Percentiles rank a stretch among this genome's conserved stretches.
Conservation (phyloP, 2,888 invertebrate genomes). For the Pyrrhosoma nymphula region DNA sequence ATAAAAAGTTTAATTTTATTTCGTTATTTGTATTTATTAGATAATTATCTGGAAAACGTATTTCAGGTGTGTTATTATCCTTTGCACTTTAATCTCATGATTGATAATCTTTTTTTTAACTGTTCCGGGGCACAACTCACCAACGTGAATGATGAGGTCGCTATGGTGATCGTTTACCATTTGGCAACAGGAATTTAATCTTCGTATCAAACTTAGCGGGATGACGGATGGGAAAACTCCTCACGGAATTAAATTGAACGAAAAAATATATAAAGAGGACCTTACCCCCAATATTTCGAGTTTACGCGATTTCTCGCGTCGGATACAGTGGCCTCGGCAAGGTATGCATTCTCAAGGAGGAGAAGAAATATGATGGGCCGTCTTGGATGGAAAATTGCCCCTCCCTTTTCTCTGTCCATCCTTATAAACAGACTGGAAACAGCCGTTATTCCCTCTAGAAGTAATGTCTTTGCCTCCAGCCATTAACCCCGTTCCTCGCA, state of each 20-base stretch:
- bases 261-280: no score
- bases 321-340: neutral
- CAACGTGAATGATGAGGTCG: no score
- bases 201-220: neutral
- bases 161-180: no score
- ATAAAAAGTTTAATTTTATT: no score
- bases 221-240: neutral
- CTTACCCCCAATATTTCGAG: neutral
- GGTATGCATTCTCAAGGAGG: neutral
- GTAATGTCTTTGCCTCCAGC: neutral
- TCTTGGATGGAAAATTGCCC: neutral
- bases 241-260: no score
- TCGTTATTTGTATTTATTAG: no score
- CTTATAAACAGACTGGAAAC: neutral
- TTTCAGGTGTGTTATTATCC: no score
- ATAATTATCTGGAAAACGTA: no score
- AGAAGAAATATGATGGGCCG: neutral
- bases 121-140: no score
- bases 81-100: no score
- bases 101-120: no score
- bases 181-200: neutral
- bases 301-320: neutral
- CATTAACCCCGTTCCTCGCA: conserved; percentile 20
- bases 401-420: neutral
- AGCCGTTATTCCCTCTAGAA: neutral